These are phyloP conservation scores for Melieria crassipennis DNA, from an alignment of 2,888 invertebrate genomes.

Conservation along the genomic window DNA sequence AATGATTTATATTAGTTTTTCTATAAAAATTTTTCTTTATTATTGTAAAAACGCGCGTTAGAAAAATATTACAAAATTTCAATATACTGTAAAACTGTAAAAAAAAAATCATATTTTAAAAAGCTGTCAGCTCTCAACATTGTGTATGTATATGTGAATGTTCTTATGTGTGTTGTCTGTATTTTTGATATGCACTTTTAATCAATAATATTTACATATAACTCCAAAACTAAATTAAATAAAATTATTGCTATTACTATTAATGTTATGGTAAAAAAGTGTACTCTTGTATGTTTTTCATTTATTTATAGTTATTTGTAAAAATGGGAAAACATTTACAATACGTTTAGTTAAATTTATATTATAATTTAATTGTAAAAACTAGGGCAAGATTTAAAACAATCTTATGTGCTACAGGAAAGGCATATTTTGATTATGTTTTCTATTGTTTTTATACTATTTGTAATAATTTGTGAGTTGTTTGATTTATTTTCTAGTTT, in stretches of 20 bases:
- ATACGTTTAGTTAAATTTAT: background rate
- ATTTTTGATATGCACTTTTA: background rate
- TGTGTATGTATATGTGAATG: background rate
- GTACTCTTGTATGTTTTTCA: background rate
- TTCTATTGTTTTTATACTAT: no score
- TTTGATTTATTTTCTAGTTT: no score
- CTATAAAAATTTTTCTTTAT: slow-evolving; percentile 18
- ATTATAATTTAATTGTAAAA: no score
- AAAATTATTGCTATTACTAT: background rate
- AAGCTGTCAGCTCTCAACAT: background rate
- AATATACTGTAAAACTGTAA: no score
- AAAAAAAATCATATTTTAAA: no score
- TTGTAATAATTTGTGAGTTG: no score
- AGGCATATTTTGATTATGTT: no score
- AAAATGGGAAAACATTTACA: background rate
- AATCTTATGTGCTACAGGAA: no score
- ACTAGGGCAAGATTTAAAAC: no score
- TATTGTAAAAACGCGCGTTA: slow-evolving; percentile 15
- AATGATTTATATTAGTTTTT: no score
- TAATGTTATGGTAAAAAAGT: background rate
- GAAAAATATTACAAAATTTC: slow-evolving; percentile 18
- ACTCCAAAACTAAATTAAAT: background rate
- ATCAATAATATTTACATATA: background rate
- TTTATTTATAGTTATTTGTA: background rate
- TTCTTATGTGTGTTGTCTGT: slow-evolving; percentile 2